A percentile compares a stretch with the other conserved stretches of the same genome.
Conservation (phyloP, 2,113 vertebrate genomes). For the Aspiorhynchus laticeps region DNA sequence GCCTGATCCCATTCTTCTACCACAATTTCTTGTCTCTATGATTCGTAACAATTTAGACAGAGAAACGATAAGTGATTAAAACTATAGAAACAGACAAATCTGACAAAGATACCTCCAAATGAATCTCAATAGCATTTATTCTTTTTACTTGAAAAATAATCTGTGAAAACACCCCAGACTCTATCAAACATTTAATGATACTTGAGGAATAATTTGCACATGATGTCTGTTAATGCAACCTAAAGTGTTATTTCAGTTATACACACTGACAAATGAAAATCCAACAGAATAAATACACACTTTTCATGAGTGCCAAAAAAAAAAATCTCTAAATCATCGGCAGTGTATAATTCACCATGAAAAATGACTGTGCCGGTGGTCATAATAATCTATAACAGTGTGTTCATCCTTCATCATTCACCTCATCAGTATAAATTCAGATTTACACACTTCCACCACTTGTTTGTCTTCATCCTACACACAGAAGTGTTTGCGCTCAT, state of each 20-base stretch:
- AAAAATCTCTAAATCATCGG: background rate
- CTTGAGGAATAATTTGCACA: conserved; percentile 3
- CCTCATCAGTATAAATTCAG: conserved; percentile 28
- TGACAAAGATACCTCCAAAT: background rate
- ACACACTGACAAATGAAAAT: conserved; percentile 20
- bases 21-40: background rate
- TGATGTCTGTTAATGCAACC: conserved; percentile 1
- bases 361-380: background rate
- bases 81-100: background rate
- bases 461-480: conserved; percentile 37
- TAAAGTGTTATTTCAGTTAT: conserved; percentile 4
- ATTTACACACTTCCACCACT: background rate
- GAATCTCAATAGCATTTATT: conserved; percentile 5
- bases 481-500: conserved; percentile 56
- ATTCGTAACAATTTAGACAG: background rate
- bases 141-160: background rate
- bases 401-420: conserved; percentile 41
- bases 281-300: conserved; percentile 28
- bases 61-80: background rate
- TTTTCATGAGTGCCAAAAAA: no score
- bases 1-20: background rate
- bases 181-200: conserved; percentile 9
- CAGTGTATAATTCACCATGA: conserved; percentile 10
- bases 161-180: background rate
- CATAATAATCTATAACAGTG: conserved; percentile 8